Percentiles rank a stretch among this genome's conserved stretches.
phyloP scores from a whole-genome alignment of 2,797 vertebrate genomes.

The Pteropus rufus region DNA sequence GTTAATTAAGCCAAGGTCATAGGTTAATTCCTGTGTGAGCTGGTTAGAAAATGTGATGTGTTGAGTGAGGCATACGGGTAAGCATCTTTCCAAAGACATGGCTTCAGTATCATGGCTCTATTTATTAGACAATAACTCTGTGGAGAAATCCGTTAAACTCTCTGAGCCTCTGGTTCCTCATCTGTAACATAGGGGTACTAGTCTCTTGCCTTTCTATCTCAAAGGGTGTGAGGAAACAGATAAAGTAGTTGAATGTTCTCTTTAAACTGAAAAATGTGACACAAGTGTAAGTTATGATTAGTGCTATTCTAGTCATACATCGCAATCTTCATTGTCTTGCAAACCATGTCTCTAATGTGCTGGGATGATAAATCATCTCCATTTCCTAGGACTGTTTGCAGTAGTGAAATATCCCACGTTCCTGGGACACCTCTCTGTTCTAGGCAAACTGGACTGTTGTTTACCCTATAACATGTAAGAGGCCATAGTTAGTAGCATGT shows the following conservation, averaged over 20 bases:
- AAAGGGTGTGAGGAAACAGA: not conserved
- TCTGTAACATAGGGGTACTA: not conserved
- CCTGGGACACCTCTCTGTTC: not conserved
- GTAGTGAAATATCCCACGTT: not conserved
- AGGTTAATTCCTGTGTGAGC: not conserved
- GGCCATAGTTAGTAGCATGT: not conserved
- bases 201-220: not conserved
- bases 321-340: not conserved
- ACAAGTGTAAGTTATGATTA: not conserved
- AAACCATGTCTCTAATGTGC: not conserved
- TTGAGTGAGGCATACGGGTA: not conserved
- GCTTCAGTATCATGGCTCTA: not conserved
- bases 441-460: not conserved
- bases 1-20: slow-evolving; percentile 23
- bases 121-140: not conserved
- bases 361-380: not conserved
- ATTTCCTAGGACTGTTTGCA: not conserved
- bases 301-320: not conserved
- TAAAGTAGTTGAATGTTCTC: not conserved
- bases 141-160: not conserved
- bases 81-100: not conserved
- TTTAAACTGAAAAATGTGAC: not conserved
- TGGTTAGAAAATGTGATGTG: not conserved
- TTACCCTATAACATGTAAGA: not conserved
- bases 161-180: not conserved